Evolutionary conservation across 2,797 vertebrate genomes (phyloP), one percentile per base, ranked within the genome.

Genomic region (Pristis pectinata): DNA sequence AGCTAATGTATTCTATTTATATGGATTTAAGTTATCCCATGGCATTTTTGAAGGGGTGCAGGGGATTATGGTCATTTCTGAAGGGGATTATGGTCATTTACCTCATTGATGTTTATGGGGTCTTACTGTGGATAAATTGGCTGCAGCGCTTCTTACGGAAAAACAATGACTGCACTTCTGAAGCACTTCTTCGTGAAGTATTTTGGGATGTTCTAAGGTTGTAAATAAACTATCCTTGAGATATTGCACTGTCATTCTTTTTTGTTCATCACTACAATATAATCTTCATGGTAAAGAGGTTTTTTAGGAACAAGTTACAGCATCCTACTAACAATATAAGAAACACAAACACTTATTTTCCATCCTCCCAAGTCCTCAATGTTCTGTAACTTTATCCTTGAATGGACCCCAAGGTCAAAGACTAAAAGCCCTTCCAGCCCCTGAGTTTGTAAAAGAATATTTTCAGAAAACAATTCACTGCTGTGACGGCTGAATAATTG

Each of bases 391-490:
- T 94, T 94, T 41, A 41, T 70, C 92, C 92, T 94, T 94, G 70
- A 94, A 94, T 53, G 30, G 70, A 94, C 92, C 91, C 27, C 70
- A 94, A 94, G 70, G 92, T 76, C 92, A 94, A 74, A 93, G 22
- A 74, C 67, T 93, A 49, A 74, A 93, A 94, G 70, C 92, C 92
- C 70, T 94, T 94, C 92, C 92, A 76, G 72, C 49, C 41, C 30
- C 53, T 2, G 10, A 76, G 72, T 30, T 76, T 94, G 44, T 76
- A 15, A 53, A 94, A 94, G 41, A 94, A 94, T 94, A 94, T 94
- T 76, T 94, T 94, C 92, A 94, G 70, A 94, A 94, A 94, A 94
- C 92, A 94, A 94, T 94, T 94, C 44, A 34, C 44, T 94, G 92
- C 41, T 8, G 70, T 94, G 92, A 94, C 49, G 30, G 70, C 92